These are phyloP conservation scores for Drosophila neonasuta DNA, from an alignment of 2,888 invertebrate species.

Conservation along the genomic window DNA sequence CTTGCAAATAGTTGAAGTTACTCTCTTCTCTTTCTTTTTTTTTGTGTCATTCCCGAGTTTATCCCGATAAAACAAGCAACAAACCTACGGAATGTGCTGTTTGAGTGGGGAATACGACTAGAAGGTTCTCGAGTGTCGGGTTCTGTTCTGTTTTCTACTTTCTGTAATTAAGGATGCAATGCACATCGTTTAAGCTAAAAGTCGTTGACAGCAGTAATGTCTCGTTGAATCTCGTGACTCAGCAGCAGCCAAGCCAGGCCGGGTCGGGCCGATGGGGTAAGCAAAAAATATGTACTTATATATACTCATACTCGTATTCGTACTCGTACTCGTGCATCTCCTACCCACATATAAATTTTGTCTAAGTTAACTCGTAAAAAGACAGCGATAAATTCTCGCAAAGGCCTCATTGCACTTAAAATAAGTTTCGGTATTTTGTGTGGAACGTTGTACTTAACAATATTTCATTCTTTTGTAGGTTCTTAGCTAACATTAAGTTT, in stretches of 20 bases:
- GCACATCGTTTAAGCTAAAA: constrained; percentile 62
- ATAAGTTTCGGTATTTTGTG: constrained; percentile 1
- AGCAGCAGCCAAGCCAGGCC: constrained; percentile 18
- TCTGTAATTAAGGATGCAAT: constrained; percentile 70
- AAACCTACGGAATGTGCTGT: constrained; percentile 19
- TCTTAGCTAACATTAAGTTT: neutral
- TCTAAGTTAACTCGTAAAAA: constrained; percentile 47
- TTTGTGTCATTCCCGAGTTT: constrained; percentile 33
- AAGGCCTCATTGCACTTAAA: constrained; percentile 15
- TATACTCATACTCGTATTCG: constrained; percentile 3
- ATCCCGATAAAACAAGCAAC: constrained; percentile 32
- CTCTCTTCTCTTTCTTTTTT: constrained; percentile 18
- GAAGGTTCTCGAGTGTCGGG: constrained; percentile 19
- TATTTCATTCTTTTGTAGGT: neutral
- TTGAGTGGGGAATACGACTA: neutral
- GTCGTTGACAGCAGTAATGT: constrained; percentile 68
- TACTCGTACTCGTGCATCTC: neutral
- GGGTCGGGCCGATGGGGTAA: constrained; percentile 4
- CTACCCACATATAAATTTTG: constrained; percentile 42
- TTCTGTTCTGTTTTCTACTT: constrained; percentile 14
- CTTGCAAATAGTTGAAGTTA: constrained; percentile 46
- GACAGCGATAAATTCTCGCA: constrained; percentile 54
- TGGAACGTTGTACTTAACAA: neutral
- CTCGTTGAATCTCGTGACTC: constrained; percentile 56
- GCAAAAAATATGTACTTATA: constrained; percentile 6